phyloP scores from a whole-genome alignment of 2,113 vertebrate species.

The Neogobius melanostomus region DNA sequence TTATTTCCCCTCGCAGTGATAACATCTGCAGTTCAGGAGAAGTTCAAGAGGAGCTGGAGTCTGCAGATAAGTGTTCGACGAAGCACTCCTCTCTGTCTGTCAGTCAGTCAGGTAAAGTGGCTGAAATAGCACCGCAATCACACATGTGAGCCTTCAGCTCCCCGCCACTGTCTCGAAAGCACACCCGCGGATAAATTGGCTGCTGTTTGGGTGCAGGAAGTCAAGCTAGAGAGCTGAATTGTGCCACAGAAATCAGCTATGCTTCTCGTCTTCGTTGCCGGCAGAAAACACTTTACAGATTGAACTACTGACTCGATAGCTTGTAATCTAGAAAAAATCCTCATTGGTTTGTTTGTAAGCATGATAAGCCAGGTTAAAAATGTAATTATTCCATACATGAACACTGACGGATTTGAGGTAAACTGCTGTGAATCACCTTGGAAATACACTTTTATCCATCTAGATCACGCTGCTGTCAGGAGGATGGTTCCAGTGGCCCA shows the following conservation, averaged over 20 bases:
- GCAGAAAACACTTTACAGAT: too few relatives aligned
- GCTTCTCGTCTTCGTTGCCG: too few relatives aligned
- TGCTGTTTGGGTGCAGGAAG: slow-evolving; percentile 5
- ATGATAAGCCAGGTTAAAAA: too few relatives aligned
- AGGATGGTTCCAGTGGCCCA: background rate
- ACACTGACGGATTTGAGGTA: too few relatives aligned
- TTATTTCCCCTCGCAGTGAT: background rate
- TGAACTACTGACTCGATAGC: too few relatives aligned
- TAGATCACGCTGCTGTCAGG: background rate
- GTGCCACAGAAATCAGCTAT: background rate
- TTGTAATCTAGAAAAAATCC: too few relatives aligned
- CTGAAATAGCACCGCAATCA: slow-evolving; percentile 9
- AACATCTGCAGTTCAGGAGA: background rate
- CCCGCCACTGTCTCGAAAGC: background rate
- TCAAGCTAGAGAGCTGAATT: background rate
- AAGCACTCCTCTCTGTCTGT: background rate
- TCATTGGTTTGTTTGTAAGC: too few relatives aligned
- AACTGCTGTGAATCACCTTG: too few relatives aligned
- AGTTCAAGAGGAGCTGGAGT: slow-evolving; percentile 1
- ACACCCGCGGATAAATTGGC: background rate
- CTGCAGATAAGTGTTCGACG: background rate
- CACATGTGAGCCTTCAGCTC: slow-evolving; percentile 1
- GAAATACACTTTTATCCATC: too few relatives aligned
- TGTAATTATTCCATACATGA: too few relatives aligned
- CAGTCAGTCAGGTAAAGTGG: slow-evolving; percentile 3